These are phyloP conservation scores for Stomatorhinus walkeri DNA, from an alignment of 2,797 vertebrate species.

Conservation along the genomic window DNA sequence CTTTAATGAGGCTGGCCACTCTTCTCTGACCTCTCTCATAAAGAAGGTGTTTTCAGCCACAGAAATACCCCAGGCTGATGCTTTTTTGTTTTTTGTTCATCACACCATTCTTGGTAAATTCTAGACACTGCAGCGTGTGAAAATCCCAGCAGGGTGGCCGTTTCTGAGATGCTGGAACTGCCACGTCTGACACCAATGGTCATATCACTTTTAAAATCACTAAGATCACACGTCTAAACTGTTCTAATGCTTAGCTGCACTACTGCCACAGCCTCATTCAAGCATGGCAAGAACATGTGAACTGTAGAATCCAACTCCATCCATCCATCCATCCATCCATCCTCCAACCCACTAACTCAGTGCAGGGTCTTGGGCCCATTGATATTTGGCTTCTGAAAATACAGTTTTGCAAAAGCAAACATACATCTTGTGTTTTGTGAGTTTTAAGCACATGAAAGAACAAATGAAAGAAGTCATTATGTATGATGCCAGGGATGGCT, in stretches of 20 bases:
- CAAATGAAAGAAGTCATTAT: background rate
- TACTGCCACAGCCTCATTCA: background rate
- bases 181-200: background rate
- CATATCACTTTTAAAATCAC: conserved; percentile 1
- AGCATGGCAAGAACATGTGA: background rate
- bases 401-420: background rate
- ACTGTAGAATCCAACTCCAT: background rate
- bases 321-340: background rate
- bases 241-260: conserved; percentile 1
- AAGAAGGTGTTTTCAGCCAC: background rate
- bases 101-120: background rate
- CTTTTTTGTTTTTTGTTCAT: background rate
- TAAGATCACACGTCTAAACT: background rate
- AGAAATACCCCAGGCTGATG: background rate
- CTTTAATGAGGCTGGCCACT: background rate
- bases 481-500: background rate
- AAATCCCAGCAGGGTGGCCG: background rate
- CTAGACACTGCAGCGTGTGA: background rate
- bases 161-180: background rate
- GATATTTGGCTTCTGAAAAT: background rate
- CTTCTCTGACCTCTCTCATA: background rate
- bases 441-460: background rate
- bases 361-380: background rate
- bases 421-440: background rate
- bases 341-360: background rate